These are phyloP conservation scores for Drosophila varians DNA, from an alignment of 1,140 invertebrate genomes.

Conservation along the genomic window DNA sequence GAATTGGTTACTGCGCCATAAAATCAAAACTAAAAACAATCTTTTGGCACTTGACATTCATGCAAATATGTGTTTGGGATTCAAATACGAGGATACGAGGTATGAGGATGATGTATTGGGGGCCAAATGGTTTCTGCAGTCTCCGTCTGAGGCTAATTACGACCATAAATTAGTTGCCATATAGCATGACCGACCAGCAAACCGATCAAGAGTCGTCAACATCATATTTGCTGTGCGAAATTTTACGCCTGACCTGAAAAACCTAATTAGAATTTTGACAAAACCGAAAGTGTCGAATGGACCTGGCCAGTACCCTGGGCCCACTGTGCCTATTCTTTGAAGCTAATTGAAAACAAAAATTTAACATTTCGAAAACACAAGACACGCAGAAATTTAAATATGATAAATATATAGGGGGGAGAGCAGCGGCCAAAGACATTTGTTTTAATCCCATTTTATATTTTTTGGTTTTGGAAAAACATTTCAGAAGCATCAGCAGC, in stretches of 20 bases:
- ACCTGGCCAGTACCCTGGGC: conserved; percentile 4
- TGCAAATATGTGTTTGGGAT: conserved; percentile 7
- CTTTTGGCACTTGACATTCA: conserved; percentile 17
- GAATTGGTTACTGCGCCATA: conserved; percentile 45
- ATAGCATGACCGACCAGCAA: conserved; percentile 47
- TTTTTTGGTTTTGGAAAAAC: conserved; percentile 67
- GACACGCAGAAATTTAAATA: conserved; percentile 37
- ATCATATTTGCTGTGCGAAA: conserved; percentile 27
- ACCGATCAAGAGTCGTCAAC: conserved; percentile 33
- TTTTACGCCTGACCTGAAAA: conserved; percentile 54
- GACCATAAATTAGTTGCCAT: conserved; percentile 71
- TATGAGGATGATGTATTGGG: conserved; percentile 54
- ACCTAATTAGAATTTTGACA: conserved; percentile 47
- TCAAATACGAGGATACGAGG: conserved; percentile 4
- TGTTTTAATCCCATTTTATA: conserved; percentile 27
- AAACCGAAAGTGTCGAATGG: conserved; percentile 29
- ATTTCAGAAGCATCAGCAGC: conserved; percentile 32
- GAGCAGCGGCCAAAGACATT: conserved; percentile 29
- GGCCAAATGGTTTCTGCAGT: conserved; percentile 36
- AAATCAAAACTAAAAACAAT: conserved; percentile 1
- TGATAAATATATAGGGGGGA: conserved; percentile 49
- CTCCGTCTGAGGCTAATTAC: conserved; percentile 63
- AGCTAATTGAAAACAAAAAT: conserved; percentile 56
- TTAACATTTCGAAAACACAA: conserved; percentile 21
- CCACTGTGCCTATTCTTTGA: conserved; percentile 23